Evolutionary conservation across 2,113 vertebrate species (phyloP).

Genomic region (Riparia riparia): DNA sequence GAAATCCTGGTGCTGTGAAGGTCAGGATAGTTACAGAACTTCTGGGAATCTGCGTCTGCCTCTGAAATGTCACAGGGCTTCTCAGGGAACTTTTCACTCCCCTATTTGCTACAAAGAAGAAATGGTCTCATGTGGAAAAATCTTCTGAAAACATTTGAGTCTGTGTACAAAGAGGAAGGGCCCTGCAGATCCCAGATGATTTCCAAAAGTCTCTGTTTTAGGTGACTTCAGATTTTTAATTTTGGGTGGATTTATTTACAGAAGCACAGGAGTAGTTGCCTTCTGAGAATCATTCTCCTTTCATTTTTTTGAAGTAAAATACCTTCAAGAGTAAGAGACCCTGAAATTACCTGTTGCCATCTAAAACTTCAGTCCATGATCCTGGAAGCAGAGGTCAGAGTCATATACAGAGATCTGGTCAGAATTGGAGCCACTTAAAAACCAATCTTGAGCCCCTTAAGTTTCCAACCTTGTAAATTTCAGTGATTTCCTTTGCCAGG

Average conservation of each 20-base stretch:
- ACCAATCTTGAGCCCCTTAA: not conserved
- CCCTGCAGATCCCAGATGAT: not conserved
- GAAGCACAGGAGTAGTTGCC: not conserved
- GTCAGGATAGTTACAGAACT: not conserved
- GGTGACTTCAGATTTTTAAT: not conserved
- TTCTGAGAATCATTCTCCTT: not conserved
- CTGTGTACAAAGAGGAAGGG: not conserved
- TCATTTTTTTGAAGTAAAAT: not conserved
- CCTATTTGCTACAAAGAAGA: not conserved
- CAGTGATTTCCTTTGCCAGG: not conserved
- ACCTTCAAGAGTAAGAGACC: not conserved
- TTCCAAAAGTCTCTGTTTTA: not conserved
- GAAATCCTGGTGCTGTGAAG: constrained; percentile 9
- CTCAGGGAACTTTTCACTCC: not conserved
- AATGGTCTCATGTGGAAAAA: not conserved
- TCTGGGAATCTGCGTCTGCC: constrained; percentile 2
- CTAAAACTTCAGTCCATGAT: not conserved
- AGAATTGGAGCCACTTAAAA: not conserved
- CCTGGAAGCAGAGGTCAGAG: not conserved
- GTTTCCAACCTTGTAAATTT: not conserved
- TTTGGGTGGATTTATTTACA: not conserved
- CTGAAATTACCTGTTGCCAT: not conserved
- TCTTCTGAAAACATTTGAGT: not conserved
- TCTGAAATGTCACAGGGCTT: constrained; percentile 5
- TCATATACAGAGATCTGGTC: not conserved